phyloP scores from a whole-genome alignment of 2,888 invertebrate species.

The Horisme vitalbata region DNA sequence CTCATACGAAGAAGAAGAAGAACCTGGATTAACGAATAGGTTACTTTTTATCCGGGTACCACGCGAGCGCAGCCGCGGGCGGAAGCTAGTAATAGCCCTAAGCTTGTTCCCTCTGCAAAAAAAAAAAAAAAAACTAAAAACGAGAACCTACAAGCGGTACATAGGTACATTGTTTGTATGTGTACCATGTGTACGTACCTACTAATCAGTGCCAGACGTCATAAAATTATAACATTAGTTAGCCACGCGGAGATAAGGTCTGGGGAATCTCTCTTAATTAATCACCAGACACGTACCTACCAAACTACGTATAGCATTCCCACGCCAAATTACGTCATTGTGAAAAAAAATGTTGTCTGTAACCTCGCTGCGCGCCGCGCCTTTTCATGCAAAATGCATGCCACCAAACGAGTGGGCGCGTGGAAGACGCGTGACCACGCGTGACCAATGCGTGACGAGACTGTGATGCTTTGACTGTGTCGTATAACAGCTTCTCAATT shows the following conservation, averaged over 20 bases:
- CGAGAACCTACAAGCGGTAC: background rate
- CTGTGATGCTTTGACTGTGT: conserved; percentile 33
- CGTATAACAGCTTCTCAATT: too few species aligned
- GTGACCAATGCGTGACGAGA: conserved; percentile 54
- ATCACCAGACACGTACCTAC: conserved; percentile 1
- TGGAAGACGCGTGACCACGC: too few species aligned
- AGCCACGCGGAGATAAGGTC: background rate
- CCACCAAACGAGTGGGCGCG: conserved; percentile 41
- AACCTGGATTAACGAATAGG: too few species aligned
- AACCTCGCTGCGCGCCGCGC: background rate
- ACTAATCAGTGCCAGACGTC: background rate
- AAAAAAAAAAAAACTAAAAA: too few species aligned
- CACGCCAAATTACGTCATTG: conserved; percentile 34
- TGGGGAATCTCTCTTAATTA: conserved; percentile 1
- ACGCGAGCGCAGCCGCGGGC: too few species aligned
- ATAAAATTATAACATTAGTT: background rate
- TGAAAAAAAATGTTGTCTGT: conserved; percentile 8
- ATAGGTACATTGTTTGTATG: background rate
- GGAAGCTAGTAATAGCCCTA: too few species aligned
- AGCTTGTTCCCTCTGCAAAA: too few species aligned
- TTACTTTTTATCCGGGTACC: too few species aligned
- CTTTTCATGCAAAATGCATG: conserved; percentile 41
- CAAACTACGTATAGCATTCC: too few species aligned
- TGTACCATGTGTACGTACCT: background rate
- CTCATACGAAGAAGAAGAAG: too few species aligned